Evolutionary conservation across 2,113 vertebrate species (phyloP).

Genomic region (Hipposideros armiger): DNA sequence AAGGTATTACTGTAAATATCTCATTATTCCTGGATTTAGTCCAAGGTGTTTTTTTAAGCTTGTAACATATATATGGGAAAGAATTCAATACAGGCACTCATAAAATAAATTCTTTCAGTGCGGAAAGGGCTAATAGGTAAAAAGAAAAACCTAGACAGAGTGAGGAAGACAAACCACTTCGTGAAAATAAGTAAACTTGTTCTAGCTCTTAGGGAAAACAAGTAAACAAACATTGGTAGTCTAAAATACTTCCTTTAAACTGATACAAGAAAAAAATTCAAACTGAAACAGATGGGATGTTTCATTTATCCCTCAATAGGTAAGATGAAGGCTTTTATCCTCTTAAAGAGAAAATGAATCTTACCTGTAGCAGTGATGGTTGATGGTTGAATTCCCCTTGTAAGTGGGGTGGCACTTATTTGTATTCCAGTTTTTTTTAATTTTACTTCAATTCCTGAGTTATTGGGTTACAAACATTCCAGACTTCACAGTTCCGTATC

Average conservation of each 20-base stretch:
- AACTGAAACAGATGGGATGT: too few relatives aligned
- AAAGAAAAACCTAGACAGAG: background rate
- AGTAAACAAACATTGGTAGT: background rate
- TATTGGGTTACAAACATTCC: background rate
- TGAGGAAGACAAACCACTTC: background rate
- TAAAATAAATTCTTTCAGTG: background rate
- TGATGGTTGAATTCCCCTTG: accelerated
- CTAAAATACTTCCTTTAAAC: background rate
- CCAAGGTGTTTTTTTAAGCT: slow-evolving; percentile 22
- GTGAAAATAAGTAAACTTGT: background rate
- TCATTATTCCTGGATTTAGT: slow-evolving; percentile 30
- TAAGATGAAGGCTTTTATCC: background rate
- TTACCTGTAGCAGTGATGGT: too few relatives aligned
- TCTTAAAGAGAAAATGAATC: background rate
- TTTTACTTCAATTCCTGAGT: background rate
- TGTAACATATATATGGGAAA: slow-evolving; percentile 38
- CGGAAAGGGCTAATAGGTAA: background rate
- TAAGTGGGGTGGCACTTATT: background rate
- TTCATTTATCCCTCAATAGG: background rate
- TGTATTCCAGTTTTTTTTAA: background rate
- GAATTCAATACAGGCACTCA: background rate
- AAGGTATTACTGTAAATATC: background rate
- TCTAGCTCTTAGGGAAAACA: background rate
- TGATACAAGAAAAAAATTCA: background rate
- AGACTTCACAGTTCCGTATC: background rate